A percentile compares a stretch with the other conserved stretches of the same genome.
Conservation (phyloP, 2,888 invertebrate genomes). For the Philopedon plagiatum region DNA sequence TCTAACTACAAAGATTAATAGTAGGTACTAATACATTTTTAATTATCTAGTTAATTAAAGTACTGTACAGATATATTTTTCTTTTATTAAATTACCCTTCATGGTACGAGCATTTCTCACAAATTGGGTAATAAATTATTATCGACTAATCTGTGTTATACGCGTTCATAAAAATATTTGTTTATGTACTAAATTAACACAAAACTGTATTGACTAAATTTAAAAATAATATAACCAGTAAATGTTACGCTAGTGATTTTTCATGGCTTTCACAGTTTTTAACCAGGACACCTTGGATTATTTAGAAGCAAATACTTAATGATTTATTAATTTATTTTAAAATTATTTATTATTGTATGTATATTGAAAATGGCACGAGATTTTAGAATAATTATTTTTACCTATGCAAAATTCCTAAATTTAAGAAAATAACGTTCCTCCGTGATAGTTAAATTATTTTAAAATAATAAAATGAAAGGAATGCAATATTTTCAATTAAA, state of each 20-base stretch:
- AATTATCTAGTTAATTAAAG: no score
- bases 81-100: no score
- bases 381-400: constrained; percentile 11
- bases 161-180: neutral
- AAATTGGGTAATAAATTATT: no score
- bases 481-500: neutral
- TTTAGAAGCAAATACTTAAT: neutral
- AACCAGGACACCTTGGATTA: constrained; percentile 11
- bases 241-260: constrained; percentile 21
- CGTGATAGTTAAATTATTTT: neutral
- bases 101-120: no score
- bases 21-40: no score
- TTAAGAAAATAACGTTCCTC: neutral
- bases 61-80: no score
- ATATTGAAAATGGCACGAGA: constrained; percentile 5
- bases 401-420: neutral
- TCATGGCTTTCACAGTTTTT: constrained; percentile 24
- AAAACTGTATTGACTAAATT: neutral
- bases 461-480: neutral
- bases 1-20: neutral
- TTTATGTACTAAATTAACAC: neutral
- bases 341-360: no score
- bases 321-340: neutral
- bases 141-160: neutral
- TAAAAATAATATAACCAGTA: constrained; percentile 12